These are phyloP conservation scores for Cariama cristata DNA, from an alignment of 2,113 vertebrate species.

Conservation along the genomic window DNA sequence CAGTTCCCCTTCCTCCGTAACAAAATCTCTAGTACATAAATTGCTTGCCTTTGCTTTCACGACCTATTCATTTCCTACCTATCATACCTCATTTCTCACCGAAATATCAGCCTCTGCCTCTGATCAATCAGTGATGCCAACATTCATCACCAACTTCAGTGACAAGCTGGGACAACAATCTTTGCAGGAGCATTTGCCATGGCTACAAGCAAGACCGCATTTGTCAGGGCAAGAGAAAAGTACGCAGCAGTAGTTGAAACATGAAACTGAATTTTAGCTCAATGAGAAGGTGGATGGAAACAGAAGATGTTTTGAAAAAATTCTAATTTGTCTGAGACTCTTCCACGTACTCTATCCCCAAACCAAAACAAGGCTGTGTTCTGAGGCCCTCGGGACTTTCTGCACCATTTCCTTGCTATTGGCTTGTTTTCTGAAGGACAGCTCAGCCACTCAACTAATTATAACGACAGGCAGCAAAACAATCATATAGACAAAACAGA, in stretches of 20 bases:
- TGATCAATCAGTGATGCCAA: conserved; percentile 52
- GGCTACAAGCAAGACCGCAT: conserved; percentile 50
- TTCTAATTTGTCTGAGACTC: conserved; percentile 3
- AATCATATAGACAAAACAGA: neutral
- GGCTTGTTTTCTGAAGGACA: neutral
- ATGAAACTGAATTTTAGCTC: conserved; percentile 30
- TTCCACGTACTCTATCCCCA: neutral
- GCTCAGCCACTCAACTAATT: neutral
- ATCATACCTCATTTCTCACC: conserved; percentile 34
- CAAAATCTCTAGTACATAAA: neutral
- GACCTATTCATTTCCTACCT: conserved; percentile 40
- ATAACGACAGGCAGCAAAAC: conserved; percentile 9
- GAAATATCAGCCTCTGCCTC: conserved; percentile 51
- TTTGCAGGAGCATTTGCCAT: conserved; percentile 54
- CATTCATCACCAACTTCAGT: conserved; percentile 53
- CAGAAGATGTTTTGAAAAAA: conserved; percentile 37
- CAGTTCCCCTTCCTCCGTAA: neutral
- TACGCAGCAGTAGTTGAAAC: neutral
- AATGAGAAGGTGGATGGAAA: conserved; percentile 34
- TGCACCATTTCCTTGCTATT: neutral
- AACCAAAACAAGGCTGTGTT: neutral
- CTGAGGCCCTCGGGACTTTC: neutral
- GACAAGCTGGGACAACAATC: conserved; percentile 63
- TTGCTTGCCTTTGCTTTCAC: conserved; percentile 6
- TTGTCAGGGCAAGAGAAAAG: conserved; percentile 54